Base-by-base conservation (phyloP, 64 coral and sea anemone genomes). In the Platygyra sinensis region DNA sequence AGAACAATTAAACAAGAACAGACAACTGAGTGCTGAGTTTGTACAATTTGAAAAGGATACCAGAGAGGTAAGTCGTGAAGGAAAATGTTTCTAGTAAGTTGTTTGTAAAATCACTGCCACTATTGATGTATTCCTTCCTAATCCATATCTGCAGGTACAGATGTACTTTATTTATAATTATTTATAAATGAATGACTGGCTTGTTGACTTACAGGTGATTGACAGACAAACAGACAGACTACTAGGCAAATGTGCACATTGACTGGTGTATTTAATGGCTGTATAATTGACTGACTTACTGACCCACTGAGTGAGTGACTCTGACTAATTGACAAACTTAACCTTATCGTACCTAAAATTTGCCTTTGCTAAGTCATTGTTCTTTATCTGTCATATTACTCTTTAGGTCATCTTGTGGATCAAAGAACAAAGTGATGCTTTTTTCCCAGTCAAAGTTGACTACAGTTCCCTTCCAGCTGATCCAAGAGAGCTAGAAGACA, bases 31-130 rank as follows among this genome's bases (percentile, higher is more conserved):
- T 71, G 95, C 94, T 67, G 91, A 99, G 76, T 99, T 99, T 82
- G 77, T 90, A 54, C 97, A 99, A 52, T 99, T 99, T 87, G 97
- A 99, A 91, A 91, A 86, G 24, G 97, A 95, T 79, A 99, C 97
- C 17, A 82, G 93, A 22, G 93, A 99, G 94, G 97, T 99, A 62
- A 86, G 81, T 59, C 15, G 9, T 32, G 11, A 46, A 6, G 4
- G 4, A 46, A 46, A 46, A 46, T 46, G 42, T 46, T 46, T 46
- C 42, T 46, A 46, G 42, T 46, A 46, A n/a, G 0, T 5, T 46
- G 42, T 8, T 5, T 46, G 4, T 8, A 46, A 4, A 46, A 5
- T 7, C 7, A 46, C 6, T 46, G 42, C 42, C 7, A 8, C 6
- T 46, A 46, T 46, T 46, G 42, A 46, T 46, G 42, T 5, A 46